These are phyloP conservation scores for Callimorpha dominula DNA, from an alignment of 2,888 invertebrate species.

Conservation along the genomic window DNA sequence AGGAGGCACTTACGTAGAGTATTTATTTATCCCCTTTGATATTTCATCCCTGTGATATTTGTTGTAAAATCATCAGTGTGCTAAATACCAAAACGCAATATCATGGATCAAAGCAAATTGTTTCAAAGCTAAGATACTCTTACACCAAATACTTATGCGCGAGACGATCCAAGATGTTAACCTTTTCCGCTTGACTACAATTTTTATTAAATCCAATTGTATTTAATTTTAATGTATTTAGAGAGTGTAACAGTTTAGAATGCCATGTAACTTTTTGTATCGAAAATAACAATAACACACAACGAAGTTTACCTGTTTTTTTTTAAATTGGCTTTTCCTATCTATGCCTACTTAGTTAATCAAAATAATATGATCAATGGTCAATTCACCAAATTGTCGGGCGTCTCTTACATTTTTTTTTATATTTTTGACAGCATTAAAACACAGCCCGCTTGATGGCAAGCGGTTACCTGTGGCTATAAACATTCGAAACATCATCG, in stretches of 20 bases:
- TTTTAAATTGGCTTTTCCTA: not conserved
- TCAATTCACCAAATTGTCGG: too few species aligned
- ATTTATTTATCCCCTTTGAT: not conserved
- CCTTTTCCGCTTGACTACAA: not conserved
- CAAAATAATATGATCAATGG: too few species aligned
- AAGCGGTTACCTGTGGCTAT: not conserved
- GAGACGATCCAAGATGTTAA: too few species aligned
- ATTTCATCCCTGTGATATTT: not conserved
- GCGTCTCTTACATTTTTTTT: too few species aligned
- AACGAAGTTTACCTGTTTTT: not conserved
- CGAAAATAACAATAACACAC: not conserved
- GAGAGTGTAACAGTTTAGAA: not conserved
- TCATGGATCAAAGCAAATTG: too few species aligned
- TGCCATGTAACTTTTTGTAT: not conserved
- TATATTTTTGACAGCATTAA: too few species aligned
- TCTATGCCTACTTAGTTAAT: too few species aligned
- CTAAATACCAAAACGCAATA: too few species aligned
- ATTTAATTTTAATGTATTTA: not conserved
- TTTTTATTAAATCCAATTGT: not conserved
- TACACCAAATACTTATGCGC: too few species aligned
- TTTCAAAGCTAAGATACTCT: not conserved
- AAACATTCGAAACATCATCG: not conserved
- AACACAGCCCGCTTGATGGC: too few species aligned
- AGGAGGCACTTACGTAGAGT: too few species aligned
- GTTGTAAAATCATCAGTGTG: not conserved